Evolutionary conservation across 2,113 vertebrate genomes (phyloP).

Genomic region (Ceyx melanurus): DNA sequence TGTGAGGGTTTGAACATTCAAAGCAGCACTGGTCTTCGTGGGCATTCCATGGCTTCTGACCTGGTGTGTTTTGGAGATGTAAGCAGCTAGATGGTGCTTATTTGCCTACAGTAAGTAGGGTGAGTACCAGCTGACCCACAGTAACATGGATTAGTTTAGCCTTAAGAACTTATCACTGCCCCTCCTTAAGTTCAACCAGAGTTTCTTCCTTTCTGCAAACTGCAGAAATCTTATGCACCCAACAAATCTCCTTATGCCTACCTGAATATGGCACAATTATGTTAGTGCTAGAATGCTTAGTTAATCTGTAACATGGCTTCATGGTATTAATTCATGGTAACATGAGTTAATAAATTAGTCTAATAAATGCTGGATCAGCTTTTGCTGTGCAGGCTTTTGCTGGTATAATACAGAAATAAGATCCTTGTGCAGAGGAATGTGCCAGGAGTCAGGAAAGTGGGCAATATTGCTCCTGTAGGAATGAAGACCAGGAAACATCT

Average conservation of each 20-base stretch:
- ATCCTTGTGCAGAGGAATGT: background rate
- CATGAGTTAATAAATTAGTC: background rate
- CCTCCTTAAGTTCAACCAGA: constrained; percentile 41
- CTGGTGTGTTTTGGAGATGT: background rate
- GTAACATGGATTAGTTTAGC: constrained; percentile 10
- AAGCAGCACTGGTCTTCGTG: background rate
- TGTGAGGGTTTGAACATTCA: background rate
- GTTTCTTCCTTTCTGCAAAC: constrained; percentile 33
- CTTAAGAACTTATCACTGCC: constrained; percentile 49
- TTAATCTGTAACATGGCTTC: background rate
- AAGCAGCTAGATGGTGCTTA: background rate
- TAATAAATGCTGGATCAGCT: background rate
- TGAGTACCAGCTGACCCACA: background rate
- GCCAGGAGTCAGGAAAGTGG: background rate
- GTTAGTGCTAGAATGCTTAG: background rate
- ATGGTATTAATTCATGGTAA: too few species aligned
- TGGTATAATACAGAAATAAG: background rate
- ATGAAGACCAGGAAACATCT: background rate
- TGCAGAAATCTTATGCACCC: constrained; percentile 8
- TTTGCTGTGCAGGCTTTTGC: background rate
- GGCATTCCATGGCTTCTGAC: background rate
- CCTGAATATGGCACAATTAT: background rate
- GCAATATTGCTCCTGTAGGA: background rate
- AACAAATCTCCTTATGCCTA: background rate
- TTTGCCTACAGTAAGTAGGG: background rate